A percentile compares a stretch with the other conserved stretches of the same genome.
Evolutionary conservation across 92 coral and sea anemone genomes (phyloP).

Genomic region (Muricea muricata): DNA sequence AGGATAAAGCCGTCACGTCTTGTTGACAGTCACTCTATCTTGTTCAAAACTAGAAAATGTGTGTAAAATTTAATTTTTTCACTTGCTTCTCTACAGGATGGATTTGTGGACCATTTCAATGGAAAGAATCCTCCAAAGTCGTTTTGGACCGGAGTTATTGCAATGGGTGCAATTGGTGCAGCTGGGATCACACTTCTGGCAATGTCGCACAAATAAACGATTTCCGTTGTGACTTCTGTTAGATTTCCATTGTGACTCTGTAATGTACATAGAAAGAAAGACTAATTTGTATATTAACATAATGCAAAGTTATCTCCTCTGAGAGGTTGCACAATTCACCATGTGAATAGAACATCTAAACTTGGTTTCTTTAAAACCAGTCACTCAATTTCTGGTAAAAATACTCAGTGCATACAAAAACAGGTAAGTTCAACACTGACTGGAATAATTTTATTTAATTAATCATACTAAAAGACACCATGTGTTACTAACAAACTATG

Average conservation of each 20-base stretch:
- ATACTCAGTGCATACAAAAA: not conserved
- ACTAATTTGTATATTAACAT: not conserved
- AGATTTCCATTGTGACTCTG: too few species aligned
- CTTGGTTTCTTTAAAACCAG: not conserved
- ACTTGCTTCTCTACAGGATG: conserved; percentile 69
- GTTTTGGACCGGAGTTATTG: conserved; percentile 93
- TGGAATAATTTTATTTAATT: not conserved
- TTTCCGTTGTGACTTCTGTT: not conserved
- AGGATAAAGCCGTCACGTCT: too few species aligned
- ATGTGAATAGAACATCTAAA: conserved; percentile 36
- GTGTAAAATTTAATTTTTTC: not conserved
- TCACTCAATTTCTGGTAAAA: not conserved
- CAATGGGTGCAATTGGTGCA: conserved; percentile 95
- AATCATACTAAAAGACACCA: not conserved
- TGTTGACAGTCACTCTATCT: too few species aligned
- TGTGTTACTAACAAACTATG: too few species aligned
- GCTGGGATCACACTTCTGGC: conserved; percentile 95
- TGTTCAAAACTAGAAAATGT: too few species aligned
- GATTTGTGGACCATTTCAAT: conserved; percentile 91
- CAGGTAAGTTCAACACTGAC: conserved; percentile 26
- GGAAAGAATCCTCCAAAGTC: conserved; percentile 80
- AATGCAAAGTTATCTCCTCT: not conserved
- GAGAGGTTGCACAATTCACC: conserved; percentile 3
- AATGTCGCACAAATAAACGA: conserved; percentile 67
- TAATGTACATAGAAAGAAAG: not conserved